Percentiles rank a stretch among this genome's conserved stretches.
Conservation (phyloP, 2,113 vertebrate genomes). For the Dasypus novemcinctus region DNA sequence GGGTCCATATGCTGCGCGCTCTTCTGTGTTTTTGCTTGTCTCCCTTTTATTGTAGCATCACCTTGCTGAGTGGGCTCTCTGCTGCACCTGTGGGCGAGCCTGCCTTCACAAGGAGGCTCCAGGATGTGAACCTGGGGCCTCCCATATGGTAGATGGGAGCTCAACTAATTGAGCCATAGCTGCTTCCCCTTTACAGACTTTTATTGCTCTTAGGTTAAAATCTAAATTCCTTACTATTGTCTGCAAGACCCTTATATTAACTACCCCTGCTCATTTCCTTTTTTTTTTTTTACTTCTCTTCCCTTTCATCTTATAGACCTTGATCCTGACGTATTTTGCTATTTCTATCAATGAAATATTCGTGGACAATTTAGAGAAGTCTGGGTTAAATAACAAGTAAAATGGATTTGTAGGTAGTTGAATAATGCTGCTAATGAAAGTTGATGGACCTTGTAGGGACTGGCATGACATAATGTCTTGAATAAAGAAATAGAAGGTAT, state of each 20-base stretch:
- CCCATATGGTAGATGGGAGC: no score
- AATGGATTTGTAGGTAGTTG: not conserved
- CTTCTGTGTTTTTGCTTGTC: no score
- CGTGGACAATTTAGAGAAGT: not conserved
- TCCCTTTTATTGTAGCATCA: no score
- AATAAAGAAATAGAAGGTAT: not conserved
- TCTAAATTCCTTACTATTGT: not conserved
- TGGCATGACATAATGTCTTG: not conserved
- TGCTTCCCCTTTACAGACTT: not conserved
- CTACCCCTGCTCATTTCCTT: not conserved
- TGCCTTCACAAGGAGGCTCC: no score
- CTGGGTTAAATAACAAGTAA: not conserved
- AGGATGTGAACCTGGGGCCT: no score
- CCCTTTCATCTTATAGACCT: not conserved
- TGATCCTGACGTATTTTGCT: not conserved
- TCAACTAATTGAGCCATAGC: no score
- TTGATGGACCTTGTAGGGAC: not conserved
- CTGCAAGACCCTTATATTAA: not conserved
- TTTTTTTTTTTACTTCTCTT: not conserved
- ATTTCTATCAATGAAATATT: not conserved
- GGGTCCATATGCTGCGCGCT: no score
- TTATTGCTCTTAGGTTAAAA: not conserved
- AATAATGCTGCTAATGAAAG: not conserved
- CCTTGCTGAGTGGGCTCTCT: no score
- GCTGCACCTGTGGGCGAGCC: no score